Conservation (phyloP, 1,140 invertebrate genomes). For the Sitophilus oryzae region DNA sequence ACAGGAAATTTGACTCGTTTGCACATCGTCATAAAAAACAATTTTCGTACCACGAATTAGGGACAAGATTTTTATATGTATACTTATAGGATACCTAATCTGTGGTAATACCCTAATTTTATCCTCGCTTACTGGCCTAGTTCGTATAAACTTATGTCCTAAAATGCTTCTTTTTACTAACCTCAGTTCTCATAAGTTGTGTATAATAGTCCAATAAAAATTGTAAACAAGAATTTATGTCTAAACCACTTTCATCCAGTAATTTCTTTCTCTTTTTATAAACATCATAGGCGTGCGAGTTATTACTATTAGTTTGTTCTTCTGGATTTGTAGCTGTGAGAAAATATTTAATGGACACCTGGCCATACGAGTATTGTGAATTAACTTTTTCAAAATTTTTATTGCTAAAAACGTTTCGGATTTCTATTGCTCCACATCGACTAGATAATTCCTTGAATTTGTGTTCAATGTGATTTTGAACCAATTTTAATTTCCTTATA, state of each 20-base stretch:
- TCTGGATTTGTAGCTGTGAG: slow-evolving; percentile 27
- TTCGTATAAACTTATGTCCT: too few species aligned
- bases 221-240: slow-evolving; percentile 81
- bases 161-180: slow-evolving; percentile 9
- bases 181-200: slow-evolving; percentile 61
- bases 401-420: slow-evolving; percentile 37
- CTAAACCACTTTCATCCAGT: slow-evolving; percentile 55
- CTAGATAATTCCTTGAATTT: slow-evolving; percentile 28
- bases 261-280: slow-evolving; percentile 37
- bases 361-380: slow-evolving; percentile 49
- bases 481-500: slow-evolving; percentile 32
- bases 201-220: slow-evolving; percentile 76
- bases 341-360: slow-evolving; percentile 45
- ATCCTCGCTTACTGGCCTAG: too few species aligned
- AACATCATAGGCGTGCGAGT: slow-evolving; percentile 39
- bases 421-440: slow-evolving; percentile 14
- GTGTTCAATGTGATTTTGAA: slow-evolving; percentile 32
- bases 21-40: too few species aligned
- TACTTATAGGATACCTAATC: too few species aligned
- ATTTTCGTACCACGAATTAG: neutral
- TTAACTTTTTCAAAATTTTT: slow-evolving; percentile 37
- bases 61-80: too few species aligned
- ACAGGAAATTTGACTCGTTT: too few species aligned
- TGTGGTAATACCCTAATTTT: too few species aligned
- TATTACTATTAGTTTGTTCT: slow-evolving; percentile 36